Base-by-base conservation (phyloP, 2,888 invertebrate species). In the Drosophila multiciliata region DNA sequence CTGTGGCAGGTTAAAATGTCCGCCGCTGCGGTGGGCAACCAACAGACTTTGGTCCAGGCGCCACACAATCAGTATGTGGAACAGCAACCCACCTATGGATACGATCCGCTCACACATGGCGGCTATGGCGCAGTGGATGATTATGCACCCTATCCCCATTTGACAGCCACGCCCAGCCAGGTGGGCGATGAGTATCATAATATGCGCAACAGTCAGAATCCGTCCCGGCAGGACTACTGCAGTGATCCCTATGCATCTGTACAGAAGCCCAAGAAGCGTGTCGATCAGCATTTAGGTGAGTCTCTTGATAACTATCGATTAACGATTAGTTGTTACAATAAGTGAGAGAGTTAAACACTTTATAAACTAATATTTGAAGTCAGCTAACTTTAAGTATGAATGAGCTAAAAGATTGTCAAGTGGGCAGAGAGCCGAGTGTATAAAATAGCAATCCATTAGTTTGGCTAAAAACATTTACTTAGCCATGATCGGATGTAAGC, bases 1-100 rank as follows among this genome's bases (percentile, higher is more conserved):
- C 94, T 98, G 90, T 98, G 98, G 98, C 98, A 98, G 93, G 96
- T 98, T 95, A 98, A 98, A 93, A 96, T 96, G 95, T 96, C 96
- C 1, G 96, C 96, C n/a, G 94, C 95, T 12, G 94, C 95, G 15
- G 96, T 95, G 87, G 95, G 95, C 82, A 95, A 95, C 61, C 95
- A 95, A 62, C 95, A 95, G 91, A 93, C 94, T 73, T 91, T 94
- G 74, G 94, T 94, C 68, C 94, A 95, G 69, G 84, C 87, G 5
- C 85, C 90, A 33, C 91, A 90, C 70, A 94, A 94, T 78, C 94
- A 95, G 91, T 94, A 95, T 89, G 94, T 95, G 67, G 96, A 96
- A 83, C 93, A 95, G 62, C 95, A 95, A 91, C 95, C 95, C 88
- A 95, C 95, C 70, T 96, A 96, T 88, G 96, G 96, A 58, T 96